Conservation (phyloP, 2,797 vertebrate genomes). For the Oceanodroma leucorhoa region DNA sequence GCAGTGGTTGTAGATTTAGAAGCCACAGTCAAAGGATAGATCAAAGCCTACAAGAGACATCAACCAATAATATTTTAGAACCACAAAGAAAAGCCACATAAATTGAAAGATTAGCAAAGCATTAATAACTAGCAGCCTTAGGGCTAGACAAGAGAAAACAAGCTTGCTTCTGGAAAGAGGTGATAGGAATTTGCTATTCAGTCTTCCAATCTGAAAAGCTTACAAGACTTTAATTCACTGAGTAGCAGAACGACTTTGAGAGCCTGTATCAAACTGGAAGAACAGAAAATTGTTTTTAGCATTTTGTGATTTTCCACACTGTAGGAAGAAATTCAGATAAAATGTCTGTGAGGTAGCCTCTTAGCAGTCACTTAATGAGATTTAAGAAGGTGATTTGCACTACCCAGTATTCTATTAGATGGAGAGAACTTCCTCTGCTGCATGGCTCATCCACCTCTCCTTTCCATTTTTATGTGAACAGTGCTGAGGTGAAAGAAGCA, state of each 20-base stretch:
- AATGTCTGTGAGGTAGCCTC: not conserved
- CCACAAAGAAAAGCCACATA: not conserved
- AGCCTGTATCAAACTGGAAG: not conserved
- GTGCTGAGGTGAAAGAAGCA: not conserved
- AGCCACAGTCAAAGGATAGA: slow-evolving; percentile 96
- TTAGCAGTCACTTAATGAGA: not conserved
- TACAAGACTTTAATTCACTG: not conserved
- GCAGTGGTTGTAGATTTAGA: slow-evolving; percentile 98
- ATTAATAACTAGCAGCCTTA: not conserved
- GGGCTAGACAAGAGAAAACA: not conserved
- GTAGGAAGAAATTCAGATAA: not conserved
- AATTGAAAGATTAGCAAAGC: not conserved
- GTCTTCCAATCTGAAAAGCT: not conserved
- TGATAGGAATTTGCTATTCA: not conserved
- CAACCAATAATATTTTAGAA: not conserved
- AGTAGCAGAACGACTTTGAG: not conserved
- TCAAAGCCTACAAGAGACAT: slow-evolving; percentile 85
- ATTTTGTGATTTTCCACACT: not conserved
- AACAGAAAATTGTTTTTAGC: not conserved
- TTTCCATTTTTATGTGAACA: not conserved
- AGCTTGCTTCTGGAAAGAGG: not conserved
- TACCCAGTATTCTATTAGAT: not conserved
- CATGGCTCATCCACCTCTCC: not conserved
- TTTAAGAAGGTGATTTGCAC: not conserved
- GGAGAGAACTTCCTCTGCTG: not conserved